Conservation (phyloP, 2,113 vertebrate species). For the Neodon shergylaensis region DNA sequence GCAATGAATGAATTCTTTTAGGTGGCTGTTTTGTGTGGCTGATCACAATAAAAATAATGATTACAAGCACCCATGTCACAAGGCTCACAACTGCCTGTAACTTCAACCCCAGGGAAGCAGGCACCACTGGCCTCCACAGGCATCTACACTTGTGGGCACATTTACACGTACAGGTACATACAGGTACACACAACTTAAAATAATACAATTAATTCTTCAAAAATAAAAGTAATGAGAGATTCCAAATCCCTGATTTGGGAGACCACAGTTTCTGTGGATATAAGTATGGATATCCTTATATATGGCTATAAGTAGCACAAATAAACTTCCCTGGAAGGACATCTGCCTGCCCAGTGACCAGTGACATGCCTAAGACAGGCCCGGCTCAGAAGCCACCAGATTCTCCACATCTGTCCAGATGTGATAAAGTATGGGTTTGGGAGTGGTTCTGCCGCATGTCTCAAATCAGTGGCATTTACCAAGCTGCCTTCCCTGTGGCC, state of each 20-base stretch:
- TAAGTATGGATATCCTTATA: no score
- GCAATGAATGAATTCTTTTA: background rate
- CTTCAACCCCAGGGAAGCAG: background rate
- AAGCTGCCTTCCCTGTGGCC: background rate
- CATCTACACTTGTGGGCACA: background rate
- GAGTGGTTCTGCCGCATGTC: rapidly evolving
- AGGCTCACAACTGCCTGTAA: background rate
- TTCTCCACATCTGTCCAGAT: background rate
- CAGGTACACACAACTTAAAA: background rate
- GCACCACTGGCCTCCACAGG: background rate
- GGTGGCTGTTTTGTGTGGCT: background rate
- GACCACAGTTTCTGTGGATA: no score
- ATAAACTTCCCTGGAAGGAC: no score
- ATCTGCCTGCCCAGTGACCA: rapidly evolving
- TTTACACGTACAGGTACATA: background rate
- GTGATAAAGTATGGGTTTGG: background rate
- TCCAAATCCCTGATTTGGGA: background rate
- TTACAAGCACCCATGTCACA: background rate
- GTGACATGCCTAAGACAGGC: background rate
- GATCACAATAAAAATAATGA: background rate
- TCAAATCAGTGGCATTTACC: background rate
- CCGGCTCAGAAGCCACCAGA: background rate
- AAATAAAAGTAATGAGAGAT: background rate
- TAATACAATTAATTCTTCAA: background rate
- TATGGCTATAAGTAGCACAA: background rate